These are phyloP conservation scores for Helicoverpa assulta DNA, from an alignment of 2,888 invertebrate species.

Conservation along the genomic window DNA sequence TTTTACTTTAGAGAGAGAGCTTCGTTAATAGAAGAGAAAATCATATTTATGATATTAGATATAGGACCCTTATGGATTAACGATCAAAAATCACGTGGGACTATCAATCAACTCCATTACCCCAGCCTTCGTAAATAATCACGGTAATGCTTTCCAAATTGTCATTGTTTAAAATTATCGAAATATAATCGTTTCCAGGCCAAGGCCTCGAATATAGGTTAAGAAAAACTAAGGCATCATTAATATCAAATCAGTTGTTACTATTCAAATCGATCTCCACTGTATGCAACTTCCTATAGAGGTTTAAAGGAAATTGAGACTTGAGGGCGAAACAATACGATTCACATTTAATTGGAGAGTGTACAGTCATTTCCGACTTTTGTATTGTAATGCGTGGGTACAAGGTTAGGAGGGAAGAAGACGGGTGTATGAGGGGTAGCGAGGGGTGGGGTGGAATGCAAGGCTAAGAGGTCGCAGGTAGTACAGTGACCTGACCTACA, in stretches of 20 bases:
- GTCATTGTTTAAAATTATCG: slow-evolving; percentile 45
- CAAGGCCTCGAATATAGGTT: slow-evolving; percentile 81
- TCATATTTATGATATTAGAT: no score
- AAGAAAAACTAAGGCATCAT: slow-evolving; percentile 77
- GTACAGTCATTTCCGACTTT: slow-evolving; percentile 82
- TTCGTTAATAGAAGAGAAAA: no score
- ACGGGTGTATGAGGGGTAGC: slow-evolving; percentile 65
- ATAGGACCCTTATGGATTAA: background rate
- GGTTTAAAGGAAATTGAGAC: slow-evolving; percentile 61
- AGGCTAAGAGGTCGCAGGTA: slow-evolving; percentile 86
- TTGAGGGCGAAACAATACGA: slow-evolving; percentile 68
- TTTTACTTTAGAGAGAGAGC: no score
- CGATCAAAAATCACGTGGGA: background rate
- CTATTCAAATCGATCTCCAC: slow-evolving; percentile 76
- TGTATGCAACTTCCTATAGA: slow-evolving; percentile 72
- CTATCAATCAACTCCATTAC: slow-evolving; percentile 9
- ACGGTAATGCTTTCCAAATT: slow-evolving; percentile 32
- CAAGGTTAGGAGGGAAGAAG: slow-evolving; percentile 81
- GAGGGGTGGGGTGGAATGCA: slow-evolving; percentile 80
- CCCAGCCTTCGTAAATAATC: slow-evolving; percentile 19
- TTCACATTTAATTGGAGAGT: slow-evolving; percentile 77
- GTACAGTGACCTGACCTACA: slow-evolving; percentile 88
- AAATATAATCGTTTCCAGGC: slow-evolving; percentile 63
- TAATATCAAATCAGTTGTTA: slow-evolving; percentile 81
- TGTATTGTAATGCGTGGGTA: slow-evolving; percentile 82